A percentile compares a stretch with the other conserved stretches of the same genome.
Evolutionary conservation across 2,888 invertebrate genomes (phyloP).

Genomic region (Thereva nobilitata): DNA sequence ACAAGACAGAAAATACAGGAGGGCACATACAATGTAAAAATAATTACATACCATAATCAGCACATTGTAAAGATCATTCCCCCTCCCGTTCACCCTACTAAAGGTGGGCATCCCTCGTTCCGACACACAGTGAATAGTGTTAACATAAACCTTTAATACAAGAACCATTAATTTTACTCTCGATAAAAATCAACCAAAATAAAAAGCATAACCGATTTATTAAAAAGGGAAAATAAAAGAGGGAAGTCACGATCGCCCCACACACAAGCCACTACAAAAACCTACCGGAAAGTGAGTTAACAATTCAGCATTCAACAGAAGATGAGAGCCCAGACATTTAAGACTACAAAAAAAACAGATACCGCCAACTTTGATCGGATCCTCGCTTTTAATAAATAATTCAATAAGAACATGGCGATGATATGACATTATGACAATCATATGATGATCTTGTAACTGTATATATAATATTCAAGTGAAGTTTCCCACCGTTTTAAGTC

Average conservation of each 20-base stretch:
- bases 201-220: neutral
- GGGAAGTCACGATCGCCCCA: conserved; percentile 11
- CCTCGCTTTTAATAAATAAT: conserved; percentile 21
- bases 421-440: conserved; percentile 34
- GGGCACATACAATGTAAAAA: too few relatives aligned
- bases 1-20: too few relatives aligned
- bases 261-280: neutral
- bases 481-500: conserved; percentile 11
- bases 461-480: conserved; percentile 6
- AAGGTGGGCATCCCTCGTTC: too few relatives aligned
- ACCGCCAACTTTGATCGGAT: conserved; percentile 6
- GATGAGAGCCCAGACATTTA: neutral
- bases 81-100: too few relatives aligned
- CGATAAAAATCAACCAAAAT: conserved; percentile 16
- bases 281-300: conserved; percentile 19
- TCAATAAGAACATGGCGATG: conserved; percentile 32
- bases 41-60: too few relatives aligned
- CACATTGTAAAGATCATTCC: too few relatives aligned
- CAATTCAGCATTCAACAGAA: conserved; percentile 12
- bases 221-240: neutral
- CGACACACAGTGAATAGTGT: too few relatives aligned
- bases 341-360: too few relatives aligned
- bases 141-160: conserved; percentile 2
- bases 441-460: conserved; percentile 22
- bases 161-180: conserved; percentile 22